phyloP scores from a whole-genome alignment of 2,797 vertebrate species.

The Phalloptychus januarius region DNA sequence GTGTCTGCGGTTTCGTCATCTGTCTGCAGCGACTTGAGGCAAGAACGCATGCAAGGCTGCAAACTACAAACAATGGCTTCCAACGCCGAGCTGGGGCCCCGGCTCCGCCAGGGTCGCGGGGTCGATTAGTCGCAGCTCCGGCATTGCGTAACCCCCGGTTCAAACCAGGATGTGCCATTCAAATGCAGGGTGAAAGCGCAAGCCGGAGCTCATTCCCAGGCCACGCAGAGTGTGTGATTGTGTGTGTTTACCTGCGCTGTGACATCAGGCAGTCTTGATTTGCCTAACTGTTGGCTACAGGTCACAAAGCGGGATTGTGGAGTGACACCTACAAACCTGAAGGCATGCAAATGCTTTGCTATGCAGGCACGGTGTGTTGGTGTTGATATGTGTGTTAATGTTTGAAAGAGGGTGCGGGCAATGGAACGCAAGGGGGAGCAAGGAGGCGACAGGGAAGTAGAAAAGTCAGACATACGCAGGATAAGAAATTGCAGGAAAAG shows the following conservation, averaged over 20 bases:
- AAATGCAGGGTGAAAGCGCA: background rate
- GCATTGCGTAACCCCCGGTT: background rate
- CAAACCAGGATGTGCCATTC: background rate
- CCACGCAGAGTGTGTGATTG: constrained; percentile 46
- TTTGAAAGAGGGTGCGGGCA: constrained; percentile 17
- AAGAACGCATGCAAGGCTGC: constrained; percentile 19
- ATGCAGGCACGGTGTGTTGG: constrained; percentile 23
- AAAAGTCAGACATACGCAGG: constrained; percentile 21
- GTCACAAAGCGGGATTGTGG: constrained; percentile 67
- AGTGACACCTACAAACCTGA: constrained; percentile 35
- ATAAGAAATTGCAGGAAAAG: background rate
- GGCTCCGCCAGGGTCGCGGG: constrained; percentile 16
- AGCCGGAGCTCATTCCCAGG: constrained; percentile 7
- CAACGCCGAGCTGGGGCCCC: constrained; percentile 8
- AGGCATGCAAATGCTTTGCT: constrained; percentile 63
- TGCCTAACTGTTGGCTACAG: constrained; percentile 59
- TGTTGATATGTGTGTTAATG: constrained; percentile 21
- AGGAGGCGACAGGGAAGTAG: constrained; percentile 23
- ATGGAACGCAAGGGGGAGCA: constrained; percentile 43
- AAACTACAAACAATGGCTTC: constrained; percentile 31
- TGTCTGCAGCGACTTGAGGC: constrained; percentile 41
- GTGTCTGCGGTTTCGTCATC: constrained; percentile 50
- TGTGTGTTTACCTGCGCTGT: constrained; percentile 45
- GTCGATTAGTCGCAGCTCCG: background rate
- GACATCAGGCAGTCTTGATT: constrained; percentile 48